Percentiles rank a stretch among this genome's conserved stretches.
These are phyloP conservation scores for Drosophila bunnanda DNA, from an alignment of 2,888 invertebrate genomes.

Conservation along the genomic window DNA sequence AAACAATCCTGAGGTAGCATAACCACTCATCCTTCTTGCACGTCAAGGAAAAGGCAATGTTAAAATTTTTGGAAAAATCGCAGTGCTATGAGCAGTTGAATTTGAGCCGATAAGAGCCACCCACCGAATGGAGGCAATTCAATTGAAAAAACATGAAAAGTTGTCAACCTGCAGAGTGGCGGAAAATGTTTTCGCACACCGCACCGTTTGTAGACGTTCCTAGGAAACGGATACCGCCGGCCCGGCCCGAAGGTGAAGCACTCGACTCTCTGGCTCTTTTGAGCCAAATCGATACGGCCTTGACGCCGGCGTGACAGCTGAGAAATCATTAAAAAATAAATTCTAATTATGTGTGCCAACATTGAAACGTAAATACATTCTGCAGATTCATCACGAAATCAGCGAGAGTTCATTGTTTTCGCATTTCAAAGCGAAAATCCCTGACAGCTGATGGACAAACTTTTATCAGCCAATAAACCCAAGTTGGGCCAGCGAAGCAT, in stretches of 20 bases:
- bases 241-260: constrained; percentile 36
- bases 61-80: constrained; percentile 18
- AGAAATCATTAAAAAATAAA: constrained; percentile 44
- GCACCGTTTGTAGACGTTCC: constrained; percentile 14
- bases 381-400: constrained; percentile 30
- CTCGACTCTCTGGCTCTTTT: constrained; percentile 8
- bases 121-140: constrained; percentile 45
- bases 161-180: constrained; percentile 45
- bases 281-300: constrained; percentile 40
- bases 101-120: constrained; percentile 50
- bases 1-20: not conserved
- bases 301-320: constrained; percentile 35
- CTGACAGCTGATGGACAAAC: constrained; percentile 38
- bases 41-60: constrained; percentile 2
- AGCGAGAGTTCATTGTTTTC: constrained; percentile 38
- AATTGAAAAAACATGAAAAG: constrained; percentile 61
- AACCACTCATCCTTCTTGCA: not conserved
- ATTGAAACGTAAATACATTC: constrained; percentile 17
- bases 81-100: constrained; percentile 48
- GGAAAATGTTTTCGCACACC: constrained; percentile 38
- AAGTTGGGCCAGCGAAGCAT: not conserved
- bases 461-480: constrained; percentile 34
- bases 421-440: constrained; percentile 31
- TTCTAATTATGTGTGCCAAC: constrained; percentile 42
- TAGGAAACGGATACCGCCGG: constrained; percentile 39